These are phyloP conservation scores for Datnioides undecimradiatus DNA, from an alignment of 2,113 vertebrate genomes.

Conservation along the genomic window DNA sequence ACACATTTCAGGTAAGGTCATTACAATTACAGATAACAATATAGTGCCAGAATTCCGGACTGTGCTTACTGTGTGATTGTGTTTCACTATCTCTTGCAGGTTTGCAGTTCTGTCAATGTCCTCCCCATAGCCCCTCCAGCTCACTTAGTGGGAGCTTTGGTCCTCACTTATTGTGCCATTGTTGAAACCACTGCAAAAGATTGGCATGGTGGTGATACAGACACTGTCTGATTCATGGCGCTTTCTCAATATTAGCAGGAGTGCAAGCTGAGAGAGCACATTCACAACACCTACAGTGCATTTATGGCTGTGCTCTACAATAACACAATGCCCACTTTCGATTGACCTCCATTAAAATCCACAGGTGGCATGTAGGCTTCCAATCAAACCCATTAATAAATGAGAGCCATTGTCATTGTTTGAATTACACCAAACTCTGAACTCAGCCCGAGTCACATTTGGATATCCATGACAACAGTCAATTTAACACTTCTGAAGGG, in stretches of 20 bases:
- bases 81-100: constrained; percentile 55
- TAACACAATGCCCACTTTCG: constrained; percentile 32
- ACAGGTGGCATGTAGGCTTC: constrained; percentile 47
- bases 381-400: constrained; percentile 40
- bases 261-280: constrained; percentile 40
- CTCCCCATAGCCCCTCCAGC: constrained; percentile 35
- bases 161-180: constrained; percentile 38
- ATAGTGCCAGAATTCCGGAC: constrained; percentile 47
- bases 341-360: constrained; percentile 51
- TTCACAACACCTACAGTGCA: constrained; percentile 25
- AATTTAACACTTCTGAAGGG: constrained; percentile 35
- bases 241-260: constrained; percentile 32
- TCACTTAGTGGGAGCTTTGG: constrained; percentile 34
- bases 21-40: constrained; percentile 79
- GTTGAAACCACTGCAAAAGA: constrained; percentile 41
- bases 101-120: constrained; percentile 45
- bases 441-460: constrained; percentile 30
- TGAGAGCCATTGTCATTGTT: constrained; percentile 19
- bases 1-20: constrained; percentile 77
- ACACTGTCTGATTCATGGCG: constrained; percentile 29
- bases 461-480: constrained; percentile 60
- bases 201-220: constrained; percentile 22
- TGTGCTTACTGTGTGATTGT: constrained; percentile 43
- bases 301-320: constrained; percentile 16
- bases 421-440: constrained; percentile 27